Evolutionary conservation across 1,140 invertebrate genomes (phyloP).

Genomic region (Diplogasteroides magnus): DNA sequence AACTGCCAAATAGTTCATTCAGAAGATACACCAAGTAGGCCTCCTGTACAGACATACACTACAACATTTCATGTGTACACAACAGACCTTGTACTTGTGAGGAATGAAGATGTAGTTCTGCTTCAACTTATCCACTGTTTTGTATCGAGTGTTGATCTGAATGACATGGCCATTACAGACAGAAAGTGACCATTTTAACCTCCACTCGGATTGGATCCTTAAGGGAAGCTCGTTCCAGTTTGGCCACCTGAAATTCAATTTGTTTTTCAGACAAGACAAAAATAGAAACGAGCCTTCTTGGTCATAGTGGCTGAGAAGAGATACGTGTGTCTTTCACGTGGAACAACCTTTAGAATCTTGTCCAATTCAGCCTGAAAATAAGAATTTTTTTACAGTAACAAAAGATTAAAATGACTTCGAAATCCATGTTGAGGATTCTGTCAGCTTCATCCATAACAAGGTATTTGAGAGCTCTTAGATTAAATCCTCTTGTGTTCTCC

Average conservation of each 20-base stretch:
- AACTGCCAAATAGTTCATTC: slow-evolving; percentile 90
- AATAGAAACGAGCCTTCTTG: slow-evolving; percentile 68
- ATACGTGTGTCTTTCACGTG: slow-evolving; percentile 77
- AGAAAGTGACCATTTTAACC: slow-evolving; percentile 14
- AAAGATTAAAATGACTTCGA: too few species aligned
- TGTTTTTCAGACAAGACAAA: slow-evolving; percentile 4
- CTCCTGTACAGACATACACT: slow-evolving; percentile 63
- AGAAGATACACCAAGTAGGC: slow-evolving; percentile 91
- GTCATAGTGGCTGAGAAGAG: slow-evolving; percentile 97
- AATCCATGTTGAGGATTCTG: slow-evolving; percentile 89
- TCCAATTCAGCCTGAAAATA: slow-evolving; percentile 70
- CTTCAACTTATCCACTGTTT: slow-evolving; percentile 90
- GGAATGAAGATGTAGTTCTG: slow-evolving; percentile 95
- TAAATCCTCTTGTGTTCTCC: slow-evolving; percentile 89
- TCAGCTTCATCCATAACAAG: slow-evolving; percentile 95
- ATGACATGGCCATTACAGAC: neutral
- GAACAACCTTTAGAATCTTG: slow-evolving; percentile 86
- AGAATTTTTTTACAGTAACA: too few species aligned
- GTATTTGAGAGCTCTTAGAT: slow-evolving; percentile 77
- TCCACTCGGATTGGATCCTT: slow-evolving; percentile 85
- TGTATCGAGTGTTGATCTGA: slow-evolving; percentile 76
- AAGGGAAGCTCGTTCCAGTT: slow-evolving; percentile 87
- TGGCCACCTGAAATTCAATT: slow-evolving; percentile 63
- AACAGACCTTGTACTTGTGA: slow-evolving; percentile 78
- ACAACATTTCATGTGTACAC: neutral